These are phyloP conservation scores for Pandemis heparana DNA, from an alignment of 2,888 invertebrate genomes.

Conservation along the genomic window DNA sequence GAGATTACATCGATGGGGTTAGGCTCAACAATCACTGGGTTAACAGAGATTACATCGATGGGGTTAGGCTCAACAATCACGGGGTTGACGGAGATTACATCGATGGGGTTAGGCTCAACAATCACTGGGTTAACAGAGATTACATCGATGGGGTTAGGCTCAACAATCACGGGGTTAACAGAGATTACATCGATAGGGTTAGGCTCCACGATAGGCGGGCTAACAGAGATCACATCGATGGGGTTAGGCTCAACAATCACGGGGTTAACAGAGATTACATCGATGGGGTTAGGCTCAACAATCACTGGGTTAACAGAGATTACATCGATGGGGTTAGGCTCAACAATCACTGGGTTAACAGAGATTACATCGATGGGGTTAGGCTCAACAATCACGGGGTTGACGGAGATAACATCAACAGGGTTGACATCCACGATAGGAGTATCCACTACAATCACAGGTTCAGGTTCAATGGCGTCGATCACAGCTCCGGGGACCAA, in stretches of 20 bases:
- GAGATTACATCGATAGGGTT: conserved; percentile 8
- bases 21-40: too few species aligned
- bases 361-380: conserved; percentile 5
- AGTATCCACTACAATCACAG: conserved; percentile 31
- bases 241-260: conserved; percentile 14
- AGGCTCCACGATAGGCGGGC: conserved; percentile 11
- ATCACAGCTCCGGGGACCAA: conserved; percentile 44
- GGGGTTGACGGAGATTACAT: background rate
- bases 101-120: background rate
- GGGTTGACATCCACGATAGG: conserved; percentile 32
- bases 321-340: conserved; percentile 8
- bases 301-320: background rate
- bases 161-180: background rate
- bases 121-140: background rate
- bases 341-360: conserved; percentile 4
- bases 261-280: background rate
- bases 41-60: background rate
- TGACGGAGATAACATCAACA: conserved; percentile 39
- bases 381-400: conserved; percentile 11
- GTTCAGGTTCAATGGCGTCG: conserved; percentile 21
- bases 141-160: conserved; percentile 15
- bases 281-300: conserved; percentile 14
- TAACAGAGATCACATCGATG: conserved; percentile 2
- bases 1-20: too few species aligned
- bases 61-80: background rate